These are phyloP conservation scores for Lithophane ornitopus DNA, from an alignment of 2,888 invertebrate species.

Conservation along the genomic window DNA sequence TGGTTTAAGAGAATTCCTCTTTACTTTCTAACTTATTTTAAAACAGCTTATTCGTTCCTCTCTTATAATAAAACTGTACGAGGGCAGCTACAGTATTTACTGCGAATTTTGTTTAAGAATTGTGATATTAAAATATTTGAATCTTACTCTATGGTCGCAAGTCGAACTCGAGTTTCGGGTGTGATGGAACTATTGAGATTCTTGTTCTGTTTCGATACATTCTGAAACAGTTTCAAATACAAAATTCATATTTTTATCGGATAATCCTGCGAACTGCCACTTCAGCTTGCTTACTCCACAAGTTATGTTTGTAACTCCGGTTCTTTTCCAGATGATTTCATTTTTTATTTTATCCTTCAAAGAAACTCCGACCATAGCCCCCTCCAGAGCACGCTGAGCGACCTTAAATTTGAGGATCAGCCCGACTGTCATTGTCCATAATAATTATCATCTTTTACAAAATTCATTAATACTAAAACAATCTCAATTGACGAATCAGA, in stretches of 20 bases:
- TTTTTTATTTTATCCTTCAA: no score
- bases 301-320: no score
- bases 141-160: not conserved
- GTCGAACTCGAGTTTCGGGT: not conserved
- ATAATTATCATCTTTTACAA: not conserved
- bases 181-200: not conserved
- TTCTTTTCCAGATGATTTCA: no score
- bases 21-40: slow-evolving; percentile 14
- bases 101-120: slow-evolving; percentile 15
- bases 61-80: slow-evolving; percentile 13
- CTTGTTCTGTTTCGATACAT: slow-evolving; percentile 12
- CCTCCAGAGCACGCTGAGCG: no score
- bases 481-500: not conserved
- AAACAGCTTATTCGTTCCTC: slow-evolving; percentile 11
- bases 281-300: no score
- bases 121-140: slow-evolving; percentile 42
- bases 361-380: no score
- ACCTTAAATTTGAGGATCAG: no score
- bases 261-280: not conserved
- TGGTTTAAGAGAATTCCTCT: not conserved
- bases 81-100: not conserved
- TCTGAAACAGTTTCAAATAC: not conserved
- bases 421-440: no score
- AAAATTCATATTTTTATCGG: not conserved
- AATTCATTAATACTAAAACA: not conserved